phyloP scores from a whole-genome alignment of 2,888 invertebrate genomes.

The Drosophila anomelani region DNA sequence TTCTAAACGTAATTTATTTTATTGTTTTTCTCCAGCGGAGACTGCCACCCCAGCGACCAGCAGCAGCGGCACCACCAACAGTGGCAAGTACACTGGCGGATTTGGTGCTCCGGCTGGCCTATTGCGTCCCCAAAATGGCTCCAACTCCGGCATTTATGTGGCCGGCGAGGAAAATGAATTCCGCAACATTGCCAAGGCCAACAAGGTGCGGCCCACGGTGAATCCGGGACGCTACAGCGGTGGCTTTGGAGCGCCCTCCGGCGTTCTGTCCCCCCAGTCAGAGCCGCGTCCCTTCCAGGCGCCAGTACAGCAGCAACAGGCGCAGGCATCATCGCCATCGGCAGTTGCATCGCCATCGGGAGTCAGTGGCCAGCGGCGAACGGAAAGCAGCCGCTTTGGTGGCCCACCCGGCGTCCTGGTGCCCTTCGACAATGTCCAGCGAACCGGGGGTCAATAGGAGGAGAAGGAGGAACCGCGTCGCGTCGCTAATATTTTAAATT shows the following conservation, averaged over 20 bases:
- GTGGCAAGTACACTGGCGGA: slow-evolving; percentile 81
- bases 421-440: slow-evolving; percentile 82
- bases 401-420: slow-evolving; percentile 83
- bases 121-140: slow-evolving; percentile 46
- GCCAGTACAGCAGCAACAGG: slow-evolving; percentile 42
- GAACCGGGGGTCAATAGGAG: slow-evolving; percentile 56
- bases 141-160: slow-evolving; percentile 58
- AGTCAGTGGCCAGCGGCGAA: slow-evolving; percentile 7
- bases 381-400: slow-evolving; percentile 79
- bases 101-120: slow-evolving; percentile 76
- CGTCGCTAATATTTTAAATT: slow-evolving; percentile 69
- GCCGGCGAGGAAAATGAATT: slow-evolving; percentile 64
- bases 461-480: slow-evolving; percentile 2
- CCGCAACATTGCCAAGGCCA: slow-evolving; percentile 35
- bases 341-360: neutral
- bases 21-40: slow-evolving; percentile 26
- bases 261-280: slow-evolving; percentile 66
- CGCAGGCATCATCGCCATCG: slow-evolving; percentile 31
- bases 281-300: slow-evolving; percentile 65
- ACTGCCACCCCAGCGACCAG: neutral
- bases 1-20: too few relatives aligned
- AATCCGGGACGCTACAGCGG: slow-evolving; percentile 70
- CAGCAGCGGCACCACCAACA: slow-evolving; percentile 25
- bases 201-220: slow-evolving; percentile 41
- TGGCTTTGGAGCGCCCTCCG: slow-evolving; percentile 76